A percentile compares a stretch with the other conserved stretches of the same genome.
Conservation (phyloP, 2,797 vertebrate genomes). For the Melanotaenia parkinsoni region DNA sequence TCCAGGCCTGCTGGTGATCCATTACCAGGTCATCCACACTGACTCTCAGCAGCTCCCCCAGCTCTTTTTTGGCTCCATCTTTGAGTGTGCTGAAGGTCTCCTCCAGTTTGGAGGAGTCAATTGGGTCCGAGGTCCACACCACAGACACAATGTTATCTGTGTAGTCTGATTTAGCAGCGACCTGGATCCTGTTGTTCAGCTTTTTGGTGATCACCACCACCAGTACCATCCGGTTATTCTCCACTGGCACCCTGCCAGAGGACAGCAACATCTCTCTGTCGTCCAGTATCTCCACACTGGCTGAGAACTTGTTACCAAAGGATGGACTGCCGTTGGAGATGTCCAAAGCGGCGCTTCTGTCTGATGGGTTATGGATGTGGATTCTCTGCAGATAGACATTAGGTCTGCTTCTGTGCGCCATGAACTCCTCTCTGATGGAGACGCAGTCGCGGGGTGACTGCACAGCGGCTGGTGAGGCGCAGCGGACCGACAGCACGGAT, state of each 20-base stretch:
- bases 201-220: constrained; percentile 90
- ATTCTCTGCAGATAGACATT: constrained; percentile 90
- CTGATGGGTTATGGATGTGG: constrained; percentile 89
- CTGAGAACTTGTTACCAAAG: constrained; percentile 81
- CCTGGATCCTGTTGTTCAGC: constrained; percentile 84
- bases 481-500: constrained; percentile 86
- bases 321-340: constrained; percentile 67
- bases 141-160: constrained; percentile 88
- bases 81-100: constrained; percentile 84
- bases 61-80: constrained; percentile 89
- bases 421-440: constrained; percentile 89
- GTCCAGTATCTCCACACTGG: constrained; percentile 86
- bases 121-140: constrained; percentile 87
- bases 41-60: constrained; percentile 87
- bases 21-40: constrained; percentile 85
- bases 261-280: constrained; percentile 89
- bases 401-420: constrained; percentile 90
- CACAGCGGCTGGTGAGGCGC: constrained; percentile 71
- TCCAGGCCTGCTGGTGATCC: constrained; percentile 93
- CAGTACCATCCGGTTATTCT: constrained; percentile 82
- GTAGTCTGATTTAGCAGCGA: constrained; percentile 87
- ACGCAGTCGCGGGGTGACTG: constrained; percentile 85
- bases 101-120: constrained; percentile 83
- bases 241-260: constrained; percentile 84
- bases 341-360: constrained; percentile 82